These are phyloP conservation scores for Hydrotaea diabolus DNA, from an alignment of 2,888 invertebrate species.

Conservation along the genomic window DNA sequence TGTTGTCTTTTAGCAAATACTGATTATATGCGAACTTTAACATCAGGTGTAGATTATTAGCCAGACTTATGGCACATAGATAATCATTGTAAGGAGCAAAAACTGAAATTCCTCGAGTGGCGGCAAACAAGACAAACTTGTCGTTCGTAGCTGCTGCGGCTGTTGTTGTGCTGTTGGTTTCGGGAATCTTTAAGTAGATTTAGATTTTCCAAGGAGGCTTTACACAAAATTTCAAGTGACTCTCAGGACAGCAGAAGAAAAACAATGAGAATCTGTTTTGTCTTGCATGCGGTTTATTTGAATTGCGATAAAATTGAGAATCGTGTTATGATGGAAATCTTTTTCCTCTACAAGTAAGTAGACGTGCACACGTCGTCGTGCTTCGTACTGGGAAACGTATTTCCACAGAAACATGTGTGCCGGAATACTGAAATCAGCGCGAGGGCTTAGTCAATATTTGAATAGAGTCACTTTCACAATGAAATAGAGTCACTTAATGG, in stretches of 20 bases:
- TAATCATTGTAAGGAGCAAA: constrained; percentile 47
- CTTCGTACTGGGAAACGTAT: background rate
- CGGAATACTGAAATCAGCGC: no score
- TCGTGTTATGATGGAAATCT: constrained; percentile 2
- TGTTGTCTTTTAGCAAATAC: constrained; percentile 61
- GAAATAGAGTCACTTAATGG: no score
- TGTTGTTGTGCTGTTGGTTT: no score
- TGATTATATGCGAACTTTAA: constrained; percentile 67
- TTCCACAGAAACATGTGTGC: background rate
- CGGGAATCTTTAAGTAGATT: constrained; percentile 64
- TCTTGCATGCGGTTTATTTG: constrained; percentile 2
- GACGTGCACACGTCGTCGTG: background rate
- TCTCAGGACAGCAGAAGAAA: constrained; percentile 40
- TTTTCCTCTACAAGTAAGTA: background rate
- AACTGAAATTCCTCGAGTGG: constrained; percentile 38
- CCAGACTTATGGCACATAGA: constrained; percentile 67
- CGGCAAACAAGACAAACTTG: constrained; percentile 9
- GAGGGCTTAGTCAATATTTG: no score
- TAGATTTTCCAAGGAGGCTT: constrained; percentile 50
- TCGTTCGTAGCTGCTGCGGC: constrained; percentile 37
- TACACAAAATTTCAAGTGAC: no score
- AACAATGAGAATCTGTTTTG: constrained; percentile 35
- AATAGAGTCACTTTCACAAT: no score
- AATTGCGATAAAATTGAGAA: background rate
- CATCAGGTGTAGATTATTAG: constrained; percentile 68